These are phyloP conservation scores for Eublepharis macularius DNA, from an alignment of 2,113 vertebrate genomes.

Conservation along the genomic window DNA sequence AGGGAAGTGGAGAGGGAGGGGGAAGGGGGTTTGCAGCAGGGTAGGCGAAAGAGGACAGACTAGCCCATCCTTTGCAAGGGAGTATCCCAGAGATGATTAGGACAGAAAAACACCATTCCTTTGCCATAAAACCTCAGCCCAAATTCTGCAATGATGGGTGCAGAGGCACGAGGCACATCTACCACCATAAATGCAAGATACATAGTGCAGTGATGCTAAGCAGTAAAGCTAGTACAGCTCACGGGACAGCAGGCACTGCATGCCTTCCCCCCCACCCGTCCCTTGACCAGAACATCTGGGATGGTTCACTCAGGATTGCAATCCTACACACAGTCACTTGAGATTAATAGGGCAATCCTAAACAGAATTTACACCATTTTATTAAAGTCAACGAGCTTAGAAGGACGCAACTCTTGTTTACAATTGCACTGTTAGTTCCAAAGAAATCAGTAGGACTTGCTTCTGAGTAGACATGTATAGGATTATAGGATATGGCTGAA, in stretches of 20 bases:
- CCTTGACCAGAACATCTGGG: neutral
- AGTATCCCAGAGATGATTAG: neutral
- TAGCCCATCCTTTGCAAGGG: slow-evolving; percentile 18
- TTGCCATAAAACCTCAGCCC: neutral
- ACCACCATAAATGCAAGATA: neutral
- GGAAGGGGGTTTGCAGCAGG: neutral
- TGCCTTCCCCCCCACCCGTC: neutral
- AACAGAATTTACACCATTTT: no score
- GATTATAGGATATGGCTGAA: neutral
- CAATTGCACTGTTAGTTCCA: neutral
- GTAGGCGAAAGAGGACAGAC: neutral
- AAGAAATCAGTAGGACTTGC: neutral
- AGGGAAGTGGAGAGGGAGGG: neutral
- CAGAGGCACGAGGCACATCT: no score
- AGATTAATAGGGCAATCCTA: no score
- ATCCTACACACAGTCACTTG: neutral
- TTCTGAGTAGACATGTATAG: neutral
- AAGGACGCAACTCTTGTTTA: no score
- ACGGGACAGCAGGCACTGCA: neutral
- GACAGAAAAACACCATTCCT: neutral
- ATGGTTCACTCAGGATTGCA: neutral
- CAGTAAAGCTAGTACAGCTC: neutral
- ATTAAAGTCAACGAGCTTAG: no score
- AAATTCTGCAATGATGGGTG: neutral
- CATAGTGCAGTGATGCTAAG: neutral